Conservation (phyloP, 2,113 vertebrate genomes). For the Bostrychus sinensis region DNA sequence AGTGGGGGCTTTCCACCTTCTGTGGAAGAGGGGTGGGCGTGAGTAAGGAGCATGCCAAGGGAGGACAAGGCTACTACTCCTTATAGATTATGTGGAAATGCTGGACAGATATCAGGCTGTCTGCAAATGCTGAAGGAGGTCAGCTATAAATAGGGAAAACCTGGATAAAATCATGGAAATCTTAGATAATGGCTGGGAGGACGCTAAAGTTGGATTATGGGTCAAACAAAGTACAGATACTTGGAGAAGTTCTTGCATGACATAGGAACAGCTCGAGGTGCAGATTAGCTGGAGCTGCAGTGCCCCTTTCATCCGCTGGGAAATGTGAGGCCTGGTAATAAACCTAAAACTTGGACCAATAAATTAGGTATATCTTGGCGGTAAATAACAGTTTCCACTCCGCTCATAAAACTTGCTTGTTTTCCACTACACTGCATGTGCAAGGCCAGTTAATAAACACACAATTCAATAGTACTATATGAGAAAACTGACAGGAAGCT, state of each 20-base stretch:
- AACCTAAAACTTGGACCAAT: constrained; percentile 60
- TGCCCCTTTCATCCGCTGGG: constrained; percentile 59
- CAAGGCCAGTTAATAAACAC: constrained; percentile 74
- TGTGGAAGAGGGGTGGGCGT: constrained; percentile 43
- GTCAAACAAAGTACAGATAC: constrained; percentile 72
- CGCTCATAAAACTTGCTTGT: constrained; percentile 76
- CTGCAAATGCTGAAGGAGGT: constrained; percentile 68
- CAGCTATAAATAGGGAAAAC: constrained; percentile 74
- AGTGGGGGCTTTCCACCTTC: constrained; percentile 80
- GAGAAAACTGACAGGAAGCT: constrained; percentile 56
- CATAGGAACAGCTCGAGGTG: constrained; percentile 48
- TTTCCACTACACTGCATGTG: constrained; percentile 70
- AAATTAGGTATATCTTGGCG: constrained; percentile 75
- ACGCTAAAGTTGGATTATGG: constrained; percentile 70
- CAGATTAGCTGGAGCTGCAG: constrained; percentile 63
- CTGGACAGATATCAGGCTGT: constrained; percentile 70
- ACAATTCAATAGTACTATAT: constrained; percentile 55
- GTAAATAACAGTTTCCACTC: constrained; percentile 79
- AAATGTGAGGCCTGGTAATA: constrained; percentile 59
- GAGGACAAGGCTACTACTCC: constrained; percentile 66
- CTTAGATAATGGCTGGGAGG: constrained; percentile 72
- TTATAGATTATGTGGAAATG: constrained; percentile 72
- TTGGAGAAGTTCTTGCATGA: constrained; percentile 57
- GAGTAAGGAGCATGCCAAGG: constrained; percentile 28
- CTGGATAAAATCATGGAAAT: constrained; percentile 68